These are phyloP conservation scores for Thysanoteuthis rhombus DNA, from an alignment of 2,888 invertebrate species.

Conservation along the genomic window DNA sequence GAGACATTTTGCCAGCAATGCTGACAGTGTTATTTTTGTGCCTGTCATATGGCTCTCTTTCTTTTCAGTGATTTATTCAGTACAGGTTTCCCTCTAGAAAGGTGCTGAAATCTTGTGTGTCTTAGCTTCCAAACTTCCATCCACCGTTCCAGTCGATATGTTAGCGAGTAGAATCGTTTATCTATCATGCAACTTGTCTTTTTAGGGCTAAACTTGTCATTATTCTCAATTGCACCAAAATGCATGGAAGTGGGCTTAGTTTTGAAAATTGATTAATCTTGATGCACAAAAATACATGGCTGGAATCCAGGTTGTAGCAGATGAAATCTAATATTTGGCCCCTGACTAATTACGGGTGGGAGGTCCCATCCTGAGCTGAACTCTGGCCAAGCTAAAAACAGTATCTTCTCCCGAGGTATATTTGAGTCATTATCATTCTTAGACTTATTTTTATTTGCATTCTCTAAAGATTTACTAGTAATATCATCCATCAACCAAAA, in stretches of 20 bases:
- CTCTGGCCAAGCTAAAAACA: background rate
- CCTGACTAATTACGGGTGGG: background rate
- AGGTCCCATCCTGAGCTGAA: background rate
- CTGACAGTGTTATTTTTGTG: background rate
- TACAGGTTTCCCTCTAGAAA: background rate
- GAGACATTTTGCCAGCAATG: background rate
- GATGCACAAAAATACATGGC: background rate
- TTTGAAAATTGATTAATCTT: background rate
- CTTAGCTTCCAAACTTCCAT: background rate
- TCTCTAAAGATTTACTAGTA: background rate
- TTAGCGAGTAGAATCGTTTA: background rate
- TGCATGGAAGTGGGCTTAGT: too few relatives aligned
- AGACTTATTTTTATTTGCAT: background rate
- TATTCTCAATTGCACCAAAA: too few relatives aligned
- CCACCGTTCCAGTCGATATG: background rate
- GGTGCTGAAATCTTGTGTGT: background rate
- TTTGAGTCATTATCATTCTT: background rate
- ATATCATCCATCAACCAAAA: too few relatives aligned
- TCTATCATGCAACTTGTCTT: background rate
- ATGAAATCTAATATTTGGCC: background rate
- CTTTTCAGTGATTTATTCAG: background rate
- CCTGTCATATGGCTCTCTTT: background rate
- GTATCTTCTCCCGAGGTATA: background rate
- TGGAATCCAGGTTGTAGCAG: background rate
- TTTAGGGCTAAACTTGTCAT: background rate